phyloP scores from a whole-genome alignment of 2,797 vertebrate species.

The Pipistrellus pipistrellus region DNA sequence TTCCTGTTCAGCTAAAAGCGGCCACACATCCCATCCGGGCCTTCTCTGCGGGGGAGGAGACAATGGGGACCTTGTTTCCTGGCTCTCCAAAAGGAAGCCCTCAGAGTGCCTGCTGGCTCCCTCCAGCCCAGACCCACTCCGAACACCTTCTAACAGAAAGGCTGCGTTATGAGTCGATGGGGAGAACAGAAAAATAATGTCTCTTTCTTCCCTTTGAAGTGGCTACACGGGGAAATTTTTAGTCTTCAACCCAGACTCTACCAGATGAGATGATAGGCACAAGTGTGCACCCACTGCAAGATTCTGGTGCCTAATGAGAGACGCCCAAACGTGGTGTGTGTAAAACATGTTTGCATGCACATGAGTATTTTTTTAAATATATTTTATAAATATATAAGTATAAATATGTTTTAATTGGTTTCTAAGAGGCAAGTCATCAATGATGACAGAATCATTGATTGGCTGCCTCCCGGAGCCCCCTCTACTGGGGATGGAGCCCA shows the following conservation, averaged over 20 bases:
- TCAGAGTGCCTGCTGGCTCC: not conserved
- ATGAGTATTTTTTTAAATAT: not conserved
- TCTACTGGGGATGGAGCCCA: no score
- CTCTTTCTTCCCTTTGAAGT: not conserved
- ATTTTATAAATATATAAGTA: no score
- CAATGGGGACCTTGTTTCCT: slow-evolving; percentile 82
- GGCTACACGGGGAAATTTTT: not conserved
- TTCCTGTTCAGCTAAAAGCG: slow-evolving; percentile 86
- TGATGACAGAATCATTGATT: no score
- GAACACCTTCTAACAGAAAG: not conserved
- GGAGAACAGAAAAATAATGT: not conserved
- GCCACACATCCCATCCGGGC: slow-evolving; percentile 83
- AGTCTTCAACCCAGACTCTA: not conserved
- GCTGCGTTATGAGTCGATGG: not conserved
- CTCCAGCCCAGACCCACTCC: not conserved
- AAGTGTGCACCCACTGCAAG: not conserved
- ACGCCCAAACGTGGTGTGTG: not conserved
- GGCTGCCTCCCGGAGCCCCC: no score
- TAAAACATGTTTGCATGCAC: not conserved
- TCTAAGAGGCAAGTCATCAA: no score
- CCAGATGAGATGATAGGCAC: not conserved
- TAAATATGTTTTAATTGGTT: no score
- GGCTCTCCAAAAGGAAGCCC: slow-evolving; percentile 52
- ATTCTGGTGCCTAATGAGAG: not conserved
- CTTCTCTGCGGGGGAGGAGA: slow-evolving; percentile 85